Percentiles rank a stretch among this genome's conserved stretches.
These are phyloP conservation scores for Hippocampus zosterae DNA, from an alignment of 2,113 vertebrate species.

Conservation along the genomic window DNA sequence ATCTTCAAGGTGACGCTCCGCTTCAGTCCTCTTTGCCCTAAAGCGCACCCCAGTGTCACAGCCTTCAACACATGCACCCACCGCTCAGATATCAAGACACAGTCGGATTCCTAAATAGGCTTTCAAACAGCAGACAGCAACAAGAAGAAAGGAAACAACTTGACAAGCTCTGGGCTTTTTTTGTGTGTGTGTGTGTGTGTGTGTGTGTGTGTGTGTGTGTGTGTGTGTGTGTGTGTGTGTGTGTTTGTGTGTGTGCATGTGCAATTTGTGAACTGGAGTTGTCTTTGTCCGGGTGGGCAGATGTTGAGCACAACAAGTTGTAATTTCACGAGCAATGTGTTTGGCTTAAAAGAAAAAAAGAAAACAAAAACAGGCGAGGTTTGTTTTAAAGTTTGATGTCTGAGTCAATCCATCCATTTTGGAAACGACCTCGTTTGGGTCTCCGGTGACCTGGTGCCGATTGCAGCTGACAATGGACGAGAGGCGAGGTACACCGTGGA, in stretches of 20 bases:
- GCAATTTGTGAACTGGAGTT: neutral
- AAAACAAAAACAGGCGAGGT: too few species aligned
- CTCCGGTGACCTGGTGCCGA: neutral
- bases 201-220: too few species aligned
- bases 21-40: constrained; percentile 33
- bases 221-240: too few species aligned
- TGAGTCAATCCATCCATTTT: neutral
- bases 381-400: neutral
- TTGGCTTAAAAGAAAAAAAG: neutral
- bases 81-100: constrained; percentile 54
- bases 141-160: constrained; percentile 10
- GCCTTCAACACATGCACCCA: constrained; percentile 25
- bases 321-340: neutral
- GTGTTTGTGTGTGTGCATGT: constrained; percentile 1
- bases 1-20: constrained; percentile 49
- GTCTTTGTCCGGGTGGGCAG: neutral
- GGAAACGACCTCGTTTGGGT: neutral
- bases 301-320: neutral
- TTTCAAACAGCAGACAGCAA: constrained; percentile 45
- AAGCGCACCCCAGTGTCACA: constrained; percentile 33
- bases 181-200: too few species aligned
- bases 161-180: constrained; percentile 30
- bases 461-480: neutral
- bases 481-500: too few species aligned
- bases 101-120: constrained; percentile 36